Evolutionary conservation across 2,113 vertebrate species (phyloP).

Genomic region (Felis chaus): DNA sequence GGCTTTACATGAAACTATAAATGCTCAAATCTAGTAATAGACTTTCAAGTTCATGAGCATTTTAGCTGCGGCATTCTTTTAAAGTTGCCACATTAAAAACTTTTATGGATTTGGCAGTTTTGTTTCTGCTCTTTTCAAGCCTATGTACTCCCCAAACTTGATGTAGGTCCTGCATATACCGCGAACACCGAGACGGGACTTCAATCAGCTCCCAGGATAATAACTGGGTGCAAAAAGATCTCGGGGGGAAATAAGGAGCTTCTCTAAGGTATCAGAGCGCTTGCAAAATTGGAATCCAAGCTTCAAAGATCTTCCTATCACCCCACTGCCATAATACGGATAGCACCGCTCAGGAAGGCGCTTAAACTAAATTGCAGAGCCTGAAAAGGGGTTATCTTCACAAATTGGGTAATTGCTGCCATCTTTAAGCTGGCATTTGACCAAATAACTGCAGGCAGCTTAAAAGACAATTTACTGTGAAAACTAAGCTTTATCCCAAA

Average conservation of each 20-base stretch:
- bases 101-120: neutral
- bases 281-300: neutral
- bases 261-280: neutral
- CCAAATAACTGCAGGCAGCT: neutral
- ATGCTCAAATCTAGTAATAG: neutral
- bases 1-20: neutral
- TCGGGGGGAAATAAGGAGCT: neutral
- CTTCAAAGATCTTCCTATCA: neutral
- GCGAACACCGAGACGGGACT: neutral
- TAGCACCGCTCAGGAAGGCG: neutral
- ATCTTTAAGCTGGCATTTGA: neutral
- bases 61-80: neutral
- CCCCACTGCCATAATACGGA: accelerated
- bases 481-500: neutral
- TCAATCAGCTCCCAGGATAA: neutral
- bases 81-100: neutral
- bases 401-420: neutral
- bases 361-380: neutral
- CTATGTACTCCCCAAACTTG: neutral
- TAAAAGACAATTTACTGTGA: neutral
- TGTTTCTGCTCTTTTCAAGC: neutral
- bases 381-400: neutral
- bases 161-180: neutral
- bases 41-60: neutral
- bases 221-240: neutral